A percentile compares a stretch with the other conserved stretches of the same genome.
These are phyloP conservation scores for Platygyra sinensis DNA, from an alignment of 64 coral and sea anemone species.

Conservation along the genomic window DNA sequence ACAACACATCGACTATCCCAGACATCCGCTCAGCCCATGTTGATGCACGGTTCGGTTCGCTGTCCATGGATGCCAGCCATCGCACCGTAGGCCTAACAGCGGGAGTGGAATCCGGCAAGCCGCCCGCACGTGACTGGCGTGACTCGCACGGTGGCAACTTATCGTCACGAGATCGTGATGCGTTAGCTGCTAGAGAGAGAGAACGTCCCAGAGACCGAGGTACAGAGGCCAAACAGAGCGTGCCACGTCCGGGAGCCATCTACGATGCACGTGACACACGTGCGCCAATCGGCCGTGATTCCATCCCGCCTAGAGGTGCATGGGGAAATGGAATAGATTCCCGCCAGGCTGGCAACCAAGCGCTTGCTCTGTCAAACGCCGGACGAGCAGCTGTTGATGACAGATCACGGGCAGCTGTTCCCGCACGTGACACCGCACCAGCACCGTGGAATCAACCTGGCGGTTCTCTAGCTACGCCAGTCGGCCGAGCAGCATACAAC, in stretches of 20 bases:
- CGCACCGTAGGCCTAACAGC: slow-evolving; percentile 25
- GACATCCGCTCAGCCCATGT: slow-evolving; percentile 48
- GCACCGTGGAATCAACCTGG: slow-evolving; percentile 54
- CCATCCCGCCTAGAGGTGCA: slow-evolving; percentile 69
- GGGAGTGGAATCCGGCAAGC: slow-evolving; percentile 57
- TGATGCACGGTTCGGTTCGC: slow-evolving; percentile 55
- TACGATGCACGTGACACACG: slow-evolving; percentile 84
- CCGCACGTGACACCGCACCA: slow-evolving; percentile 43
- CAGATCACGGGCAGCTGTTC: slow-evolving; percentile 67
- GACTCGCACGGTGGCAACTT: slow-evolving; percentile 52
- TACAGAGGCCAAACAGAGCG: slow-evolving; percentile 25
- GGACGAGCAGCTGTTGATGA: slow-evolving; percentile 62
- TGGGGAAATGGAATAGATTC: slow-evolving; percentile 65
- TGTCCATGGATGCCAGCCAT: slow-evolving; percentile 37
- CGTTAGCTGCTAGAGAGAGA: slow-evolving; percentile 61
- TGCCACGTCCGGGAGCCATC: slow-evolving; percentile 45
- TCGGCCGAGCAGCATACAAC: slow-evolving; percentile 52
- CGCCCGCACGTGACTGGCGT: slow-evolving; percentile 79
- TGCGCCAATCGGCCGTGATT: slow-evolving; percentile 65
- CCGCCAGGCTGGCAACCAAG: slow-evolving; percentile 24
- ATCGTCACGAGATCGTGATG: slow-evolving; percentile 61
- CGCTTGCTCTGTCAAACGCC: slow-evolving; percentile 47
- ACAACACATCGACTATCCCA: slow-evolving; percentile 3
- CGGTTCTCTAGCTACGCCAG: slow-evolving; percentile 40
- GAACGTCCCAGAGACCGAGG: slow-evolving; percentile 68